Evolutionary conservation across 2,797 vertebrate species (phyloP), one percentile per base, ranked within the genome.

Genomic region (Sebastes minor): DNA sequence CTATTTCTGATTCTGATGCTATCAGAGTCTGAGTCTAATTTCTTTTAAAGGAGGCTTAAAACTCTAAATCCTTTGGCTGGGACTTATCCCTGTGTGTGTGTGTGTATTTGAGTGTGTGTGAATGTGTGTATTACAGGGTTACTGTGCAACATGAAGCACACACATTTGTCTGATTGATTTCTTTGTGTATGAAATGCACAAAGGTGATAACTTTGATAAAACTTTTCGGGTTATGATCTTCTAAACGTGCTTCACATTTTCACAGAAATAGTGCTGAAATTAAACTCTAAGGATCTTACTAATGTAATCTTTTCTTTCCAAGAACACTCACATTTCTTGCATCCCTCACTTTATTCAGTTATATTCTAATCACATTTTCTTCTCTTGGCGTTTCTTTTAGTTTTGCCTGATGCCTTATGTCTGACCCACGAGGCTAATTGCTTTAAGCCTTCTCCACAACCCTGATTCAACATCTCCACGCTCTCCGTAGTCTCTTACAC

Each of bases 401-500:
- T 74, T 81, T 88, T 81, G 35, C 57, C 71, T 76, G 86, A 91
- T 84, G 76, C 86, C 83, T 90, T 81, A 78, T 76, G 49, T 4
- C 68, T 81, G 60, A 89, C 84, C 83, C 69, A 63, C 6, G 20
- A 84, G 76, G 84, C 80, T 84, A 85, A 87, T 86, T 89, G 67
- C 78, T 86, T 84, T 74, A 83, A 88, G 75, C 78, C 80, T 74
- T 70, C 74, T 71, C 30, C 70, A 57, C 80, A 74, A 70, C 66
- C 64, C 49, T 32, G 71, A 79, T 88, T 78, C 30, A 78, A 63
- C 60, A 63, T 57, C 69, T 81, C 62, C 71, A 69, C 22, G 61
- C 70, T 83, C 80, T 71, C 60, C 9, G 20, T 30, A 10, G 60
- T 63, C 71, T 75, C 30, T 16, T 28, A 22, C 55, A 20, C 53